Evolutionary conservation across 2,113 vertebrate genomes (phyloP).

Genomic region (Anarhynchus alexandrinus): DNA sequence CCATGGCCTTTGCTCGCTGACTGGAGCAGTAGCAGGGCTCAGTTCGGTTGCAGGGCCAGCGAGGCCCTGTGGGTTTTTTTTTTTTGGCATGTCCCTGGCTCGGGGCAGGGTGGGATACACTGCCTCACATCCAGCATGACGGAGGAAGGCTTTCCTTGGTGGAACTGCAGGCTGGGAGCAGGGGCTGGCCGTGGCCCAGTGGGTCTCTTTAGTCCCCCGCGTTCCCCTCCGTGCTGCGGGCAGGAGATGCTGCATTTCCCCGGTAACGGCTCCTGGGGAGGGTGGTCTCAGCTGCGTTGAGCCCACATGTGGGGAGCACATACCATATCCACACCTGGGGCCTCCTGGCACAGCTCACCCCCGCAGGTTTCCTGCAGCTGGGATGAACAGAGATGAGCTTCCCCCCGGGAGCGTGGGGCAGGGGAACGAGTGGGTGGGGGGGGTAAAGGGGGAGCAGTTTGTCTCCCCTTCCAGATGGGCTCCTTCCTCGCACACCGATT

Average conservation of each 20-base stretch:
- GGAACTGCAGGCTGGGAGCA: neutral
- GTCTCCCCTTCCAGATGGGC: neutral
- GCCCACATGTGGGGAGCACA: neutral
- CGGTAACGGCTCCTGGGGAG: fast-evolving
- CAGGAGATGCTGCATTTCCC: neutral
- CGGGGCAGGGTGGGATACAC: fast-evolving
- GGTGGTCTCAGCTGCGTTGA: neutral
- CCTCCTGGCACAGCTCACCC: neutral
- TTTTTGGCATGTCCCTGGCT: neutral
- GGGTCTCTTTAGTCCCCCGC: too few relatives aligned
- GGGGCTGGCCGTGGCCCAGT: neutral
- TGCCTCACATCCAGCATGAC: fast-evolving
- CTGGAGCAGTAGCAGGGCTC: neutral
- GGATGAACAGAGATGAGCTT: neutral
- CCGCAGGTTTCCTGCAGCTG: neutral
- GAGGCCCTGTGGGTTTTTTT: neutral
- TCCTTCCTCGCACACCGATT: neutral
- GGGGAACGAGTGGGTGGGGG: neutral
- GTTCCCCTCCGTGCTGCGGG: neutral
- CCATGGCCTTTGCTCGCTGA: neutral
- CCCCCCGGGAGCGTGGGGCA: neutral
- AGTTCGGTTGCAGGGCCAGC: neutral
- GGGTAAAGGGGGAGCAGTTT: neutral
- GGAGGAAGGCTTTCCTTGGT: neutral
- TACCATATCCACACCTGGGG: neutral